Percentiles rank a stretch among this genome's conserved stretches.
Conservation (phyloP, 2,797 vertebrate genomes). For the Nyctalus aviator region DNA sequence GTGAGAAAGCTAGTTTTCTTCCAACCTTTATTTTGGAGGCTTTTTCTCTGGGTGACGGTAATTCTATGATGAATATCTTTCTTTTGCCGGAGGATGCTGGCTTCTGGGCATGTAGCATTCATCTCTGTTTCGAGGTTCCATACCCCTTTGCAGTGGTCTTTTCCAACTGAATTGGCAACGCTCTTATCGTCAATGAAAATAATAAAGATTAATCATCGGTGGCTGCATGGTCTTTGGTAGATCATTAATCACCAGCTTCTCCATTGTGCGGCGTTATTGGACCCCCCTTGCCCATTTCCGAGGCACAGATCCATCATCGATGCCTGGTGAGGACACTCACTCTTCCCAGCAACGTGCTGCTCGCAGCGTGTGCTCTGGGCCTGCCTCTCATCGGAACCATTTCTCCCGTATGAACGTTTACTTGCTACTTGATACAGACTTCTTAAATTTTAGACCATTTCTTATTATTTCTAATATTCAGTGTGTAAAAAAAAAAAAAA, state of each 20-base stretch:
- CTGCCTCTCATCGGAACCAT: neutral
- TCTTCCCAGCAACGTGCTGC: neutral
- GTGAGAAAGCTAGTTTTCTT: constrained; percentile 75
- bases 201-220: constrained; percentile 78
- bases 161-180: constrained; percentile 80
- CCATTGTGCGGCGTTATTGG: constrained; percentile 75
- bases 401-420: constrained; percentile 8
- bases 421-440: neutral
- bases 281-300: constrained; percentile 74
- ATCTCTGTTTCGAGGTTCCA: constrained; percentile 80
- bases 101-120: constrained; percentile 80
- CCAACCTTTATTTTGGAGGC: constrained; percentile 69
- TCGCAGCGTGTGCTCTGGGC: constrained; percentile 51
- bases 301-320: constrained; percentile 77
- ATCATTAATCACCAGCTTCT: constrained; percentile 84
- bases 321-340: neutral
- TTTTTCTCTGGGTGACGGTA: constrained; percentile 49
- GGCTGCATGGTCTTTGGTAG: constrained; percentile 79
- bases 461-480: constrained; percentile 22
- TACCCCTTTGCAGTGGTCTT: constrained; percentile 80
- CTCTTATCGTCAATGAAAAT: constrained; percentile 78
- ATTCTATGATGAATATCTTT: constrained; percentile 83
- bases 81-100: constrained; percentile 78
- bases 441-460: neutral
- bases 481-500: too few species aligned